Evolutionary conservation across 2,797 vertebrate species (phyloP), one percentile per base, ranked within the genome.

Genomic region (Acanthopagrus latus): DNA sequence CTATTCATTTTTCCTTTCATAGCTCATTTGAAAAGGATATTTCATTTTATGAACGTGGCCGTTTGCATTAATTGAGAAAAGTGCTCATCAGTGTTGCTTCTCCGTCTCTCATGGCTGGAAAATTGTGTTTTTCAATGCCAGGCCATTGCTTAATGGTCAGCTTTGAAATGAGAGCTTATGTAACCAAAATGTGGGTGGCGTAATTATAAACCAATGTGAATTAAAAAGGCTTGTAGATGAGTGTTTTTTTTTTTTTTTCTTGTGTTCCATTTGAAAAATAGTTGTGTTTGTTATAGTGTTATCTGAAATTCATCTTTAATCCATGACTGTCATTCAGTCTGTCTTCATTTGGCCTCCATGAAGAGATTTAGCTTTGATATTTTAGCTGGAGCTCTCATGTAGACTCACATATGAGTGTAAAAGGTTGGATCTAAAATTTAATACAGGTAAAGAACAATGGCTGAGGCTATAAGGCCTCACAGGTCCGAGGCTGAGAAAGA

Each of bases 1-100:
- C 16, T 44, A 38, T 80, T 76, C 65, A 44, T 71, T 57, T 74
- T 56, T 52, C 41, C 29, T 66, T 63, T 82, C 50, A 54, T 47
- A 38, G 9, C n/a, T 29, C 29, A 29, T 83, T 74, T 80, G 51
- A 82, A 74, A 76, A 57, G 52, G 68, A 71, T 29, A 38, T 64
- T 64, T 76, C 17, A 55, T 64, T 62, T 44, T 50, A 25, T 67
- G 38, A 64, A 71, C 18, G 54, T 0, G 0, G 1, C 21, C 48
- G 50, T 81, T 83, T 85, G 41, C 47, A 71, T 63, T 69, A 23
- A 81, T 65, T 54, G 38, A 74, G 46, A 7, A 50, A 71, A 73
- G 21, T 50, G 58, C 55, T 81, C 43, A 56, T 79, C 54, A 71
- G 33, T 54, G 60, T 69, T 64, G 55, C 14, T 20, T 46, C 20